Percentiles rank a stretch among this genome's conserved stretches.
Conservation (phyloP, 2,113 vertebrate genomes). For the Stegastes partitus region DNA sequence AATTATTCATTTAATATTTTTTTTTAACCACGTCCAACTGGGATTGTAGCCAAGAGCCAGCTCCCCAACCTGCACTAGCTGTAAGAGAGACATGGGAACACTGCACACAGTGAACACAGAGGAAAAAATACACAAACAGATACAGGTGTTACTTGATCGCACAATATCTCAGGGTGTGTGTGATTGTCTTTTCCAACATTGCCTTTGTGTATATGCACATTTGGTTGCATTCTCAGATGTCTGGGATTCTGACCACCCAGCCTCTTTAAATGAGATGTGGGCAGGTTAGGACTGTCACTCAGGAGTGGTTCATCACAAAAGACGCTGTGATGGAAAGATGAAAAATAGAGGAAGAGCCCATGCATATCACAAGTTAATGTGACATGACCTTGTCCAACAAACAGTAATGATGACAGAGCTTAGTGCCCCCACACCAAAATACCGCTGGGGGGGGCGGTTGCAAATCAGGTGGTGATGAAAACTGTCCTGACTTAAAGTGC, state of each 20-base stretch:
- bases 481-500: slow-evolving; percentile 64
- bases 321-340: slow-evolving; percentile 45
- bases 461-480: slow-evolving; percentile 78
- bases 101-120: slow-evolving; percentile 22
- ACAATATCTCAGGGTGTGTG: not conserved
- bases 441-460: slow-evolving; percentile 43
- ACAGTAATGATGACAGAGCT: slow-evolving; percentile 69
- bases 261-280: slow-evolving; percentile 37
- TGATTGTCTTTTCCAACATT: slow-evolving; percentile 10
- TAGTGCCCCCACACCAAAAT: slow-evolving; percentile 48
- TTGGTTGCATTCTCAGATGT: not conserved
- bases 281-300: slow-evolving; percentile 58
- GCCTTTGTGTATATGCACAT: not conserved
- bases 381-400: slow-evolving; percentile 74
- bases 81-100: slow-evolving; percentile 5
- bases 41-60: slow-evolving; percentile 47
- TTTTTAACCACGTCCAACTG: slow-evolving; percentile 60
- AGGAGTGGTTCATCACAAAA: slow-evolving; percentile 41
- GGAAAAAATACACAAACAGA: slow-evolving; percentile 12
- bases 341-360: slow-evolving; percentile 34
- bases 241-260: slow-evolving; percentile 60
- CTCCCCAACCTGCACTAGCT: slow-evolving; percentile 17
- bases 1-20: slow-evolving; percentile 73
- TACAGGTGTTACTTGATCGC: not conserved
- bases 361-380: slow-evolving; percentile 46